Conservation (phyloP, 2,113 vertebrate genomes). For the Upupa epops region DNA sequence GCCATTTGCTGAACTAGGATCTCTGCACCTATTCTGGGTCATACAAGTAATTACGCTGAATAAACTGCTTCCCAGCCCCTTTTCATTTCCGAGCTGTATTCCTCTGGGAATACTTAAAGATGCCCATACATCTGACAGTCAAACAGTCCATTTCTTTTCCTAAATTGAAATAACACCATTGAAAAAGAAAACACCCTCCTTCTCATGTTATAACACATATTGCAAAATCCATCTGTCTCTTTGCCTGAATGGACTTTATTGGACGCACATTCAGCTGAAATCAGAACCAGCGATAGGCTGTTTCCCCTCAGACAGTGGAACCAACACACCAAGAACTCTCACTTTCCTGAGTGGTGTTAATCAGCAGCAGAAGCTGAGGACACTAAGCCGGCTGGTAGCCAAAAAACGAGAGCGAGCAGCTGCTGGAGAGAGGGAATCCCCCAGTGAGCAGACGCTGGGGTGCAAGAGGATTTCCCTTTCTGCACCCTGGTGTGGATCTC, state of each 20-base stretch:
- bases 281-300: background rate
- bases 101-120: background rate
- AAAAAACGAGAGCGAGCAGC: constrained; percentile 54
- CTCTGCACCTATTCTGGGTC: background rate
- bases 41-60: background rate
- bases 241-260: background rate
- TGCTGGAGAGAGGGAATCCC: constrained; percentile 68
- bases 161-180: background rate
- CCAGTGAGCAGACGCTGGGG: background rate
- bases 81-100: background rate
- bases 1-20: background rate
- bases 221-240: background rate
- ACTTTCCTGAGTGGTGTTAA: constrained; percentile 55
- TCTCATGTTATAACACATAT: background rate
- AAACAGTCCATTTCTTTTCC: background rate
- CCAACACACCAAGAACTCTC: constrained; percentile 41
- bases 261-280: background rate
- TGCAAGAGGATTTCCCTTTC: background rate
- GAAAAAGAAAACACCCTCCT: background rate
- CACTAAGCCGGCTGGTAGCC: constrained; percentile 13
- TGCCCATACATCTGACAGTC: background rate
- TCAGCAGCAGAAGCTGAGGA: constrained; percentile 49
- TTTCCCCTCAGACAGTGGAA: constrained; percentile 28
- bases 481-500: background rate
- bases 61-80: background rate